Conservation (phyloP, 2,113 vertebrate species). For the Serilophus lunatus region DNA sequence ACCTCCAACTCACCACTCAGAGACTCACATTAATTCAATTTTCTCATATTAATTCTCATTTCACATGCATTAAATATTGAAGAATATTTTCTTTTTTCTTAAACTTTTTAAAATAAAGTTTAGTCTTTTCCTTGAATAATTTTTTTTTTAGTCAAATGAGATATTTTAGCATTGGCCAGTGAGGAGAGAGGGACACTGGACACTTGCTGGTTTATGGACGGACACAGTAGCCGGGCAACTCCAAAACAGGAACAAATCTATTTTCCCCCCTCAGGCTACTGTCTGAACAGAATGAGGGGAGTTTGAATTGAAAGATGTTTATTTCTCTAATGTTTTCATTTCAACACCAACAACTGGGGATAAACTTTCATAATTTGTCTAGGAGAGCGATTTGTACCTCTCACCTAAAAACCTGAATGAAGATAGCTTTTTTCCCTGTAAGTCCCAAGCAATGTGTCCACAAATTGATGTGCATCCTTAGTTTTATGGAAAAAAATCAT, state of each 20-base stretch:
- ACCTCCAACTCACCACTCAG: background rate
- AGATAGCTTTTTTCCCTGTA: background rate
- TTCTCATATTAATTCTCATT: background rate
- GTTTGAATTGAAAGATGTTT: background rate
- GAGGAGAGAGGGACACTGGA: background rate
- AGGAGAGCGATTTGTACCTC: background rate
- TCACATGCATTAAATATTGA: background rate
- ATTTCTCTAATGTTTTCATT: constrained; percentile 1
- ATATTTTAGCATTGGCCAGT: background rate
- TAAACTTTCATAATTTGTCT: background rate
- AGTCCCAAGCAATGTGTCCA: background rate
- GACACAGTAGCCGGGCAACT: background rate
- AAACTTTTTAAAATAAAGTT: background rate
- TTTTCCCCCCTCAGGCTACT: background rate
- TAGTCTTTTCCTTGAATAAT: background rate
- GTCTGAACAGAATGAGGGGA: background rate
- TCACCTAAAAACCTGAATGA: background rate
- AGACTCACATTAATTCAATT: background rate
- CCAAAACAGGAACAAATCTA: background rate
- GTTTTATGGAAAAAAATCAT: background rate
- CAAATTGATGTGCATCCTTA: background rate
- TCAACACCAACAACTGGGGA: background rate
- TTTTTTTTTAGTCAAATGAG: background rate
- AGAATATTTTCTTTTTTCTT: background rate
- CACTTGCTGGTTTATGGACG: background rate